Conservation (phyloP, 1,140 invertebrate genomes). For the Colletes gigas region DNA sequence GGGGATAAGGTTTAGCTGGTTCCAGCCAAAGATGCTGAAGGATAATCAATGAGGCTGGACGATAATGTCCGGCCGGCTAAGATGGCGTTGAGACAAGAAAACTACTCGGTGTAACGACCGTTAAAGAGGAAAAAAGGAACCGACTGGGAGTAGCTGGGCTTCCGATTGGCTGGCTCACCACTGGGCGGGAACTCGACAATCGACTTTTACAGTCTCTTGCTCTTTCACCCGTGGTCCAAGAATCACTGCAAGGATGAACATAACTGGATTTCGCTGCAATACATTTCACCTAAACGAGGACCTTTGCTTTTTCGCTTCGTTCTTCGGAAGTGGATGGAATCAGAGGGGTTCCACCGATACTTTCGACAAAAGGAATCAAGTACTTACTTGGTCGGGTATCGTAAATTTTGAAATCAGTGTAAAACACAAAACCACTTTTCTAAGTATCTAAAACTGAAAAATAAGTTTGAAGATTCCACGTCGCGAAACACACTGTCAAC, state of each 20-base stretch:
- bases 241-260: constrained; percentile 29
- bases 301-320: not conserved
- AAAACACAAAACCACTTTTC: too few relatives aligned
- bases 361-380: too few relatives aligned
- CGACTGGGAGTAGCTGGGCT: constrained; percentile 55
- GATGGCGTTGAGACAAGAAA: constrained; percentile 78
- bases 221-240: constrained; percentile 50
- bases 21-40: constrained; percentile 4
- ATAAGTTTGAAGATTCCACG: not conserved
- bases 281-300: constrained; percentile 17
- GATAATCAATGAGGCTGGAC: constrained; percentile 69
- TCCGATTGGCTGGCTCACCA: constrained; percentile 69
- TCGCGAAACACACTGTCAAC: not conserved
- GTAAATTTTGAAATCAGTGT: too few relatives aligned
- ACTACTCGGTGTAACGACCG: constrained; percentile 67
- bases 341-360: too few relatives aligned
- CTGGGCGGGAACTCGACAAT: constrained; percentile 73
- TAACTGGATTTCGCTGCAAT: constrained; percentile 43
- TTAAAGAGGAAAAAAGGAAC: constrained; percentile 64
- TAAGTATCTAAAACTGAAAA: too few relatives aligned
- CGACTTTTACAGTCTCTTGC: constrained; percentile 70
- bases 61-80: constrained; percentile 72
- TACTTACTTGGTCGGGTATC: too few relatives aligned
- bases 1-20: not conserved
- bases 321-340: not conserved